Evolutionary conservation across 2,797 vertebrate genomes (phyloP).

Genomic region (Sebastes minor): DNA sequence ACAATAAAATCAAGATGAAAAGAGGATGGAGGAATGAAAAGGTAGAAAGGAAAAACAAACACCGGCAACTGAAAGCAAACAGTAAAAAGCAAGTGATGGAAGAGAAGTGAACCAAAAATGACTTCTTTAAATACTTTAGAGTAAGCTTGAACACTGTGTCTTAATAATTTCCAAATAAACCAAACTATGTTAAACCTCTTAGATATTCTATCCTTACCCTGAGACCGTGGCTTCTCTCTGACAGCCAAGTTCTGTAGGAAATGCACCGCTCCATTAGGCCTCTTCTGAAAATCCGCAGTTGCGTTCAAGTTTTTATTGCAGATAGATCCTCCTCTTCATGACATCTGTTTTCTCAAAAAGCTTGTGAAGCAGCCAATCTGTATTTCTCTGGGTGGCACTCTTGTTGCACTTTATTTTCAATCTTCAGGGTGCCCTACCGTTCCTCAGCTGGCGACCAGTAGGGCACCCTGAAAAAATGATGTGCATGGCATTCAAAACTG

Average conservation of each 20-base stretch:
- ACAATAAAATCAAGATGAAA: slow-evolving; percentile 70
- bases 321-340: slow-evolving; percentile 48
- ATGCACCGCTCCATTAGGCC: slow-evolving; percentile 22
- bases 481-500: too few species aligned
- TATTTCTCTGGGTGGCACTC: slow-evolving; percentile 49
- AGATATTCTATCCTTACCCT: slow-evolving; percentile 24
- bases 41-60: slow-evolving; percentile 43
- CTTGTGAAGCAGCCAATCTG: slow-evolving; percentile 35
- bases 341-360: slow-evolving; percentile 54
- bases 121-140: slow-evolving; percentile 21
- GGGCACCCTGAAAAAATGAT: too few species aligned
- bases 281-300: slow-evolving; percentile 26
- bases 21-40: slow-evolving; percentile 41
- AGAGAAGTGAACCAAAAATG: not conserved
- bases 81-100: not conserved
- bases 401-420: slow-evolving; percentile 6
- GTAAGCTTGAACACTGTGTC: slow-evolving; percentile 14
- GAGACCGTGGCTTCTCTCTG: slow-evolving; percentile 1
- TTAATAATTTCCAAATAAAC: slow-evolving; percentile 34
- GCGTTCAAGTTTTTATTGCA: slow-evolving; percentile 21
- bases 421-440: slow-evolving; percentile 46
- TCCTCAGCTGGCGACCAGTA: slow-evolving; percentile 55
- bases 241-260: slow-evolving; percentile 23
- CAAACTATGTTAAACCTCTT: slow-evolving; percentile 38
- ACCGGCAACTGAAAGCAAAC: slow-evolving; percentile 17